Evolutionary conservation across 23 tunicate species (phyloP).

Genomic region (Trididemnum nubilum): DNA sequence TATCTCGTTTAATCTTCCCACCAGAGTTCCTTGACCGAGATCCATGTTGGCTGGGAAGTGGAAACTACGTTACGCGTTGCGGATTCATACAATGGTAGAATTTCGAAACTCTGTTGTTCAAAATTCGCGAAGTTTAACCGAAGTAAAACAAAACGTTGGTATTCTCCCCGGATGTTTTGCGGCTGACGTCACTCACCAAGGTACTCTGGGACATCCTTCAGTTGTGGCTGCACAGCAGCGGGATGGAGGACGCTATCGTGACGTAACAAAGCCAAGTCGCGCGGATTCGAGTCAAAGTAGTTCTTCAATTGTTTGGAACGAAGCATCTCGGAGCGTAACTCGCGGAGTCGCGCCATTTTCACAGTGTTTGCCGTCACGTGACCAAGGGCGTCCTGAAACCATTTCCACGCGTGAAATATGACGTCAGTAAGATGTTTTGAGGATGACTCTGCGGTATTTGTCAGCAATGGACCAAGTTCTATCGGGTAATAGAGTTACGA

Average conservation of each 20-base stretch:
- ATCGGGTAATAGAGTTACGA: too few relatives aligned
- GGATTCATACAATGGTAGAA: background rate
- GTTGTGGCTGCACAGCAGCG: conserved; percentile 55
- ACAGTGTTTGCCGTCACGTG: conserved; percentile 60
- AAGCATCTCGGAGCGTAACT: conserved; percentile 70
- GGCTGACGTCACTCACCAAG: conserved; percentile 56
- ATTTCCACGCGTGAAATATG: too few relatives aligned
- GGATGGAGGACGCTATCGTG: conserved; percentile 68
- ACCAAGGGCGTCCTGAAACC: conserved; percentile 49
- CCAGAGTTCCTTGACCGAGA: too few relatives aligned
- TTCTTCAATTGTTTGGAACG: conserved; percentile 69
- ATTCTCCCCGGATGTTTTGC: too few relatives aligned
- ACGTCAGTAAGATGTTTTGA: too few relatives aligned
- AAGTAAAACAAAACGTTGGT: too few relatives aligned
- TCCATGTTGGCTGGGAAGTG: too few relatives aligned
- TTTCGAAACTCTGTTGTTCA: too few relatives aligned
- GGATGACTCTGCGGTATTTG: background rate
- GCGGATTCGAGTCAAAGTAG: conserved; percentile 79
- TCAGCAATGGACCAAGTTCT: conserved; percentile 4
- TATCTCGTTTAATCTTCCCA: too few relatives aligned
- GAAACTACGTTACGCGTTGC: background rate
- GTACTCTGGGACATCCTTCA: conserved; percentile 90
- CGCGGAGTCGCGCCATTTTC: conserved; percentile 58
- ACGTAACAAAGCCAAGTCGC: conserved; percentile 69
- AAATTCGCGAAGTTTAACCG: too few relatives aligned